phyloP scores from a whole-genome alignment of 2,888 invertebrate species.

The Orthosia gracilis region DNA sequence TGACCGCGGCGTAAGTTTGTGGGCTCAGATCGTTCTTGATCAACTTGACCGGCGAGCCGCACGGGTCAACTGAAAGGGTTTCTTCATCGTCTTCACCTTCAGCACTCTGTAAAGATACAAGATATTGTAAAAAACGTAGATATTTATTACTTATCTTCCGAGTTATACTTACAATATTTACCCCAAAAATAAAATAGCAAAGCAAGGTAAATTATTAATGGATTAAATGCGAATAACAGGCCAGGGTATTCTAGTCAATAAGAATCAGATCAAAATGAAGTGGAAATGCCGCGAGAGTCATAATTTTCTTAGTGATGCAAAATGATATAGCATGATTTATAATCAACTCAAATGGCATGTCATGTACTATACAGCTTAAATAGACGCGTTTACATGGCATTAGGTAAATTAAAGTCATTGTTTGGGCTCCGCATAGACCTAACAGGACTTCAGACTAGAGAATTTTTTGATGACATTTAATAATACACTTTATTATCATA shows the following conservation, averaged over 20 bases:
- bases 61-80: conserved; percentile 90
- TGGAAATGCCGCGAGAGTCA: too few relatives aligned
- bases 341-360: neutral
- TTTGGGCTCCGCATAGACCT: neutral
- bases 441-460: neutral
- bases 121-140: neutral
- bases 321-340: conserved; percentile 1
- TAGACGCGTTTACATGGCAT: neutral
- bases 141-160: neutral
- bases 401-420: neutral
- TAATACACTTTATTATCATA: neutral
- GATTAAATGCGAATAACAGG: conserved; percentile 9
- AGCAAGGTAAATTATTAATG: conserved; percentile 1
- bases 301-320: neutral
- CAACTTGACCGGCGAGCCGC: conserved; percentile 81
- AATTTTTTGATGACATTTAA: neutral
- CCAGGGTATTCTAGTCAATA: neutral
- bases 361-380: neutral
- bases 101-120: conserved; percentile 77
- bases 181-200: neutral
- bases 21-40: conserved; percentile 84
- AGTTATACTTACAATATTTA: neutral
- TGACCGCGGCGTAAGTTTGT: conserved; percentile 63
- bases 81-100: conserved; percentile 92
- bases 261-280: neutral